A percentile compares a stretch with the other conserved stretches of the same genome.
phyloP scores from a whole-genome alignment of 1,140 invertebrate genomes.

The Papilio xuthus region DNA sequence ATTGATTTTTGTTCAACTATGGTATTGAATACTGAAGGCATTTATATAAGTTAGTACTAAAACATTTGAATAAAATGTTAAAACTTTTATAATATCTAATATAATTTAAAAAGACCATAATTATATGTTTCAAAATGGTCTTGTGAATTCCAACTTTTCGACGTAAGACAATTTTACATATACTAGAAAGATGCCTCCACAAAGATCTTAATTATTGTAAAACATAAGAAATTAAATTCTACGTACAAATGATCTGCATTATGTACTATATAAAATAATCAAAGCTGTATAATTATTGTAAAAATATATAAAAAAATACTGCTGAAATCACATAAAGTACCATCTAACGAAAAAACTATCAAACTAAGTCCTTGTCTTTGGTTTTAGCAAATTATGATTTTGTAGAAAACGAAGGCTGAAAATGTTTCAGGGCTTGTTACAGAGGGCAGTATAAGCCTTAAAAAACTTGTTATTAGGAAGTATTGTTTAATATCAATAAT shows the following conservation, averaged over 20 bases:
- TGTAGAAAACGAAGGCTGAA: background rate
- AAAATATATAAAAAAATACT: too few relatives aligned
- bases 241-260: too few relatives aligned
- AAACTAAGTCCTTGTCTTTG: background rate
- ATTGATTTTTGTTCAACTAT: constrained; percentile 53
- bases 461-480: background rate
- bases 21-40: constrained; percentile 37
- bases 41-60: background rate
- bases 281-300: too few relatives aligned
- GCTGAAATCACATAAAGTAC: background rate
- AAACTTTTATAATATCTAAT: background rate
- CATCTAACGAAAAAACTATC: background rate
- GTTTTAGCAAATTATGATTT: background rate
- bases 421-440: background rate
- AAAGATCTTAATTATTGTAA: too few relatives aligned
- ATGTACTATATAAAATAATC: too few relatives aligned
- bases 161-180: too few relatives aligned
- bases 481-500: background rate
- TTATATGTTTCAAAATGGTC: background rate
- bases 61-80: background rate
- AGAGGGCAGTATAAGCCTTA: background rate
- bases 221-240: too few relatives aligned
- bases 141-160: background rate
- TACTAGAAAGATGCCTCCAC: too few relatives aligned
- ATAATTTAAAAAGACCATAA: background rate